A percentile compares a stretch with the other conserved stretches of the same genome.
These are phyloP conservation scores for Carettochelys insculpta DNA, from an alignment of 2,113 vertebrate genomes.

Conservation along the genomic window DNA sequence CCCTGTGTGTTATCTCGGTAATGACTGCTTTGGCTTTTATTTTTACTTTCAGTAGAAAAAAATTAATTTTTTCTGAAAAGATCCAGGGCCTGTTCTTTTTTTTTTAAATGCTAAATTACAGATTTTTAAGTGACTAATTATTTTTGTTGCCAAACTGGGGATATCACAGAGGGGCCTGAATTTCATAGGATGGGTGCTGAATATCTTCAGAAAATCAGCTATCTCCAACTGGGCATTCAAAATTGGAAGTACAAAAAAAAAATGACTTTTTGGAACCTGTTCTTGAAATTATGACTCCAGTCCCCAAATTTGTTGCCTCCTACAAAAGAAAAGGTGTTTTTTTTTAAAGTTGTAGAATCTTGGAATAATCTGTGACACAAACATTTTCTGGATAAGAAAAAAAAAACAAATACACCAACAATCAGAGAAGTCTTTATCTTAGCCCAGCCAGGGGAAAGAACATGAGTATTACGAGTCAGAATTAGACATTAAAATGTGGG, in stretches of 20 bases:
- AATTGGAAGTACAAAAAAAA: no score
- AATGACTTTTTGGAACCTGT: background rate
- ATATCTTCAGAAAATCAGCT: background rate
- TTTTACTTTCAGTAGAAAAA: background rate
- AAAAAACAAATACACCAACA: background rate
- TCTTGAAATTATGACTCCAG: background rate
- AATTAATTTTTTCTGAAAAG: background rate
- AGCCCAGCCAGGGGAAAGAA: background rate
- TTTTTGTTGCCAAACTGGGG: background rate
- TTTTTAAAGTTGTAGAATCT: background rate
- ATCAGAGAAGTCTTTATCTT: background rate
- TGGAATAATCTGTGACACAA: background rate
- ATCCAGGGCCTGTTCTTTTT: background rate
- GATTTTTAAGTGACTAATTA: background rate
- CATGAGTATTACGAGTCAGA: no score
- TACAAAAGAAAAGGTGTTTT: background rate
- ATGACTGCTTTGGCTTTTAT: background rate
- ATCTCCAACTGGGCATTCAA: background rate
- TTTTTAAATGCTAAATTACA: background rate
- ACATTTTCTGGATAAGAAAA: background rate
- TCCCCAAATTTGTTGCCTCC: background rate
- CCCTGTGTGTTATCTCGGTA: background rate
- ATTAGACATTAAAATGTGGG: background rate
- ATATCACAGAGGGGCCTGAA: background rate
- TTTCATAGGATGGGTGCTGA: background rate